Conservation (phyloP, 2,113 vertebrate species). For the Rhinolophus ferrumequinum region DNA sequence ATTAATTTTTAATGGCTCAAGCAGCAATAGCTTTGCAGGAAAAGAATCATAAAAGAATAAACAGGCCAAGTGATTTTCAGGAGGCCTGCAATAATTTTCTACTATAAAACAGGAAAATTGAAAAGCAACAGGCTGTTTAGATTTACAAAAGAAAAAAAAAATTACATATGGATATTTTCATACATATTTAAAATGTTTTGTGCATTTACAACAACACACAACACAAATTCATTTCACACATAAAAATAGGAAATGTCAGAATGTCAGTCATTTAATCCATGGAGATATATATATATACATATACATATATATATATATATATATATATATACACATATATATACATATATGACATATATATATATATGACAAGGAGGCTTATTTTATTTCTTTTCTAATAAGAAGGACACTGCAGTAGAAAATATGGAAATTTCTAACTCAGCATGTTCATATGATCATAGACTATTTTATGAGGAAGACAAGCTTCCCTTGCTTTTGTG, state of each 20-base stretch:
- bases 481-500: neutral
- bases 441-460: neutral
- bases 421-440: neutral
- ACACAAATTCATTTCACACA: conserved; percentile 66
- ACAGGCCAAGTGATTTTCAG: conserved; percentile 50
- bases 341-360: too few species aligned
- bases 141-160: conserved; percentile 64
- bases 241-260: conserved; percentile 23
- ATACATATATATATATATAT: neutral
- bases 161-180: conserved; percentile 51
- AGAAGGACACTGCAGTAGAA: neutral
- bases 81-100: conserved; percentile 57
- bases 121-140: conserved; percentile 59
- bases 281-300: neutral
- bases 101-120: conserved; percentile 58
- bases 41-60: conserved; percentile 54
- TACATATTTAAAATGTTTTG: conserved; percentile 54
- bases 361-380: neutral
- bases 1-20: conserved; percentile 50
- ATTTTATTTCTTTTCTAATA: conserved; percentile 18
- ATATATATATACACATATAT: too few species aligned
- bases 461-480: neutral
- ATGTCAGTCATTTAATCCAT: conserved; percentile 48
- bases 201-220: conserved; percentile 35
- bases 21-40: neutral